Evolutionary conservation across 2,113 vertebrate genomes (phyloP).

Genomic region (Phalacrocorax aristotelis): DNA sequence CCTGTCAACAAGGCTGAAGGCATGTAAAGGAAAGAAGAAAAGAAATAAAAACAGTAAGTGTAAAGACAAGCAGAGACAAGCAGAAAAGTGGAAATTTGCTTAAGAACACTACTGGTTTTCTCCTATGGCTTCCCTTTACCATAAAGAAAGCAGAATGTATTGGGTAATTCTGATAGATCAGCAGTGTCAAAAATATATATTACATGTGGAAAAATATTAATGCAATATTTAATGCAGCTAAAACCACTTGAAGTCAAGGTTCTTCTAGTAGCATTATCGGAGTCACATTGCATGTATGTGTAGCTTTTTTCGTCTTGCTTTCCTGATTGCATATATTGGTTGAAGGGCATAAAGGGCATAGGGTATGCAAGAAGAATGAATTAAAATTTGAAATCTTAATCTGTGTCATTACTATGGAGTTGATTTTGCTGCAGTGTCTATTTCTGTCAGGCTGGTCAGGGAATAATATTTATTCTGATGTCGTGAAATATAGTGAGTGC

Average conservation of each 20-base stretch:
- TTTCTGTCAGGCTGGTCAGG: neutral
- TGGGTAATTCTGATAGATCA: neutral
- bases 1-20: neutral
- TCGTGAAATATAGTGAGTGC: neutral
- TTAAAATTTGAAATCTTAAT: slow-evolving; percentile 14
- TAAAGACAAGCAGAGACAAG: neutral
- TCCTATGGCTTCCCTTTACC: neutral
- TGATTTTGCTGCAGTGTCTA: neutral
- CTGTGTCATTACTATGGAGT: neutral
- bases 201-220: neutral
- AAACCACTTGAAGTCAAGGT: neutral
- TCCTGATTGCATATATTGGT: neutral
- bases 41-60: neutral
- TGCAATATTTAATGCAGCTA: neutral
- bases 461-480: neutral
- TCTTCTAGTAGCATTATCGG: neutral
- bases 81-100: neutral
- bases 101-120: neutral
- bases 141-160: neutral
- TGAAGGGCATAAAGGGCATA: neutral
- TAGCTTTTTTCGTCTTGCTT: neutral
- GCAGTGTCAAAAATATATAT: neutral
- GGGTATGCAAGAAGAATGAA: neutral
- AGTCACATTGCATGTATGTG: neutral
- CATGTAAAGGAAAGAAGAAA: neutral